Percentiles rank a stretch among this genome's conserved stretches.
Evolutionary conservation across 2,797 vertebrate genomes (phyloP).

Genomic region (Notolabrus celidotus): DNA sequence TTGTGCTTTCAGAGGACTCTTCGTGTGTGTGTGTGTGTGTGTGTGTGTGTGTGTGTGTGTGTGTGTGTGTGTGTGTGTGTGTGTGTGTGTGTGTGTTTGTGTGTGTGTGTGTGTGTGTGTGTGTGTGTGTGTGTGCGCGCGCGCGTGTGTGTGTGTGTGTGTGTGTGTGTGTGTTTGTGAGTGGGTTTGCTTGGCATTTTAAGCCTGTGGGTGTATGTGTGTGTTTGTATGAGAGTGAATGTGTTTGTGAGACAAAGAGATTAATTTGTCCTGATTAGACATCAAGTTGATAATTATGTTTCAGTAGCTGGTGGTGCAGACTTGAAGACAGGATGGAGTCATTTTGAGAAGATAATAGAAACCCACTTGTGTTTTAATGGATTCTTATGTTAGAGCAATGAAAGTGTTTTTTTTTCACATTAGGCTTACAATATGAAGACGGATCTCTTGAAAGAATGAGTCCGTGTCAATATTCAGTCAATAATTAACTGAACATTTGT

Average conservation of each 20-base stretch:
- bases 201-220: conserved; percentile 32
- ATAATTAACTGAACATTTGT: too few relatives aligned
- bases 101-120: conserved; percentile 40
- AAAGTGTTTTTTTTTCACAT: conserved; percentile 35
- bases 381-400: conserved; percentile 24
- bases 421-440: neutral
- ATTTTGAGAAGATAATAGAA: conserved; percentile 54
- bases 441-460: too few relatives aligned
- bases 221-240: conserved; percentile 41
- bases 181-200: conserved; percentile 32
- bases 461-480: too few relatives aligned
- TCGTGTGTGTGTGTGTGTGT: conserved; percentile 39
- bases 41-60: conserved; percentile 42
- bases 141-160: conserved; percentile 36
- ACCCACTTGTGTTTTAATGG: conserved; percentile 44
- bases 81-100: conserved; percentile 39
- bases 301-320: conserved; percentile 46
- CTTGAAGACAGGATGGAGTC: conserved; percentile 51
- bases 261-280: conserved; percentile 80
- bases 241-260: conserved; percentile 67
- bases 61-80: conserved; percentile 44
- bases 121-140: conserved; percentile 59
- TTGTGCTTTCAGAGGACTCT: conserved; percentile 39
- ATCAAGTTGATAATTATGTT: conserved; percentile 65
- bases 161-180: too few relatives aligned